Conservation (phyloP, 1,140 invertebrate species). For the Cecropterus lyciades region DNA sequence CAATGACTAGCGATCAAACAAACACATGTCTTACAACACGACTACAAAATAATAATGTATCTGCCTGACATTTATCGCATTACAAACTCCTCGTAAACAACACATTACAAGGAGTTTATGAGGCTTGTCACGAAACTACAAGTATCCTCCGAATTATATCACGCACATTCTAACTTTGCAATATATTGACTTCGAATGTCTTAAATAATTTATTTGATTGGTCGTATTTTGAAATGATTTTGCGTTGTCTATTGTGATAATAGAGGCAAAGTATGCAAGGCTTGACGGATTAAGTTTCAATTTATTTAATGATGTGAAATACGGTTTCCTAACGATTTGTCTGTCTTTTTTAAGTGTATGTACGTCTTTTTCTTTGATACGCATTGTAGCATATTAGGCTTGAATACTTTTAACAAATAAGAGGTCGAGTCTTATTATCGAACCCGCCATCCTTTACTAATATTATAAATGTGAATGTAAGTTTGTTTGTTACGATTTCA, state of each 20-base stretch:
- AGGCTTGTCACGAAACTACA: conserved; percentile 22
- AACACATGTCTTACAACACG: too few species aligned
- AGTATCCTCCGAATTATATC: conserved; percentile 6
- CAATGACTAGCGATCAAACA: too few species aligned
- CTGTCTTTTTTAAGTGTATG: too few species aligned
- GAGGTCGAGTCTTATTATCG: too few species aligned
- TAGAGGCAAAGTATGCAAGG: conserved; percentile 1
- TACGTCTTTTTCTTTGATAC: too few species aligned
- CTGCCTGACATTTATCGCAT: conserved; percentile 1
- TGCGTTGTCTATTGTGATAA: neutral
- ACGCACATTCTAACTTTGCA: conserved; percentile 4
- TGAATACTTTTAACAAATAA: too few species aligned
- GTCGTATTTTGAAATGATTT: neutral
- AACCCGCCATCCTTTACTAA: too few species aligned
- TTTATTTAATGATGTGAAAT: neutral
- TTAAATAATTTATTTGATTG: neutral
- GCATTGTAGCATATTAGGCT: too few species aligned
- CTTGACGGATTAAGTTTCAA: conserved; percentile 1
- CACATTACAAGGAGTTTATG: conserved; percentile 19
- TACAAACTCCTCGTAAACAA: conserved; percentile 15
- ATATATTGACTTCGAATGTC: neutral
- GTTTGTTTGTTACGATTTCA: too few species aligned
- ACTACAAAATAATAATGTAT: neutral
- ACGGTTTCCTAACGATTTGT: too few species aligned
- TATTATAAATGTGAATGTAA: too few species aligned